Evolutionary conservation across 2,797 vertebrate species (phyloP).

Genomic region (Pangasius sanitwongsei): DNA sequence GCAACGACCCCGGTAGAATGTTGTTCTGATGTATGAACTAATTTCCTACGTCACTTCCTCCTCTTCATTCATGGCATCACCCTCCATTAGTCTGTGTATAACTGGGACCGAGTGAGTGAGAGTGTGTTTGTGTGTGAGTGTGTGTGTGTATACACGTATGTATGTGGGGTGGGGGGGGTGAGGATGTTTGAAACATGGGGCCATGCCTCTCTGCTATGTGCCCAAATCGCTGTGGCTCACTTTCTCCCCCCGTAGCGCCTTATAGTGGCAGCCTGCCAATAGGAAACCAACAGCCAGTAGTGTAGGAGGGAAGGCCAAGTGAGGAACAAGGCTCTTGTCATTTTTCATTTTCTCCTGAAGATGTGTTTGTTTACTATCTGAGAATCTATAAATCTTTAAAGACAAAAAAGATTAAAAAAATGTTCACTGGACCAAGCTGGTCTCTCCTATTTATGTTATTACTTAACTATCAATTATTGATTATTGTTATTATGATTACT

Average conservation of each 20-base stretch:
- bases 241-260: constrained; percentile 87
- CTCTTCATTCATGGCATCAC: constrained; percentile 68
- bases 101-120: constrained; percentile 39
- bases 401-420: constrained; percentile 76
- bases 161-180: constrained; percentile 63
- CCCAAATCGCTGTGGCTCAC: constrained; percentile 77
- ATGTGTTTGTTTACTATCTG: constrained; percentile 97
- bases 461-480: constrained; percentile 82
- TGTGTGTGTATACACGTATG: constrained; percentile 33
- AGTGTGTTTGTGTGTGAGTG: constrained; percentile 26
- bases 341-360: constrained; percentile 93
- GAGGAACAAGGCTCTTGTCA: constrained; percentile 93
- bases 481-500: constrained; percentile 85
- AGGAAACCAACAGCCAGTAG: constrained; percentile 83
- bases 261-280: constrained; percentile 87
- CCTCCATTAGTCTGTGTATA: constrained; percentile 52
- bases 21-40: constrained; percentile 78
- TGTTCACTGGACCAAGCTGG: constrained; percentile 93
- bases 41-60: constrained; percentile 75
- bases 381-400: constrained; percentile 88
- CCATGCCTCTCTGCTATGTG: constrained; percentile 74
- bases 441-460: constrained; percentile 95
- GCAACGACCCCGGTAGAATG: constrained; percentile 84
- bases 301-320: constrained; percentile 91
- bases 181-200: constrained; percentile 78